Conservation (phyloP, 2,113 vertebrate genomes). For the Equus przewalskii region DNA sequence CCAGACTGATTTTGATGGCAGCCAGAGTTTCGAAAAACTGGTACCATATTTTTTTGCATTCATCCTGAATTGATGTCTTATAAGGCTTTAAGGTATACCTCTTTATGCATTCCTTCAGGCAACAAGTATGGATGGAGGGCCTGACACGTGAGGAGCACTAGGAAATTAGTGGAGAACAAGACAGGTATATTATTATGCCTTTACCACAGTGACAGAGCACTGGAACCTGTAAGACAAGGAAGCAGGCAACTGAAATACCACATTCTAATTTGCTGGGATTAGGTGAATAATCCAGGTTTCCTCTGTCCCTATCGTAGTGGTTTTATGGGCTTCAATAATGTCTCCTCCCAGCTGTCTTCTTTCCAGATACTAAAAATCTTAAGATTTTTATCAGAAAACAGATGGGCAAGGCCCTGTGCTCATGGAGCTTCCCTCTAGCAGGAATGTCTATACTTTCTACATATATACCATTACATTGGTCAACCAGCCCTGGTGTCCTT, state of each 20-base stretch:
- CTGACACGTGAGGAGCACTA: accelerated
- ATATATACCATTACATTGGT: neutral
- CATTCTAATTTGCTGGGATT: neutral
- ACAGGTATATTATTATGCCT: neutral
- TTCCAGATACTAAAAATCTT: slow-evolving; percentile 6
- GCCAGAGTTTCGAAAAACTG: neutral
- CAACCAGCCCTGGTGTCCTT: neutral
- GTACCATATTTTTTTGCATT: neutral
- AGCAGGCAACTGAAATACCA: neutral
- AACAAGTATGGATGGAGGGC: neutral
- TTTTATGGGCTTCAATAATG: neutral
- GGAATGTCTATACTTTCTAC: neutral
- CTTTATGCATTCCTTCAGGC: neutral
- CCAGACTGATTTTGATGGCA: neutral
- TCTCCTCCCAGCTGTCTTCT: neutral
- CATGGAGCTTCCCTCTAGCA: neutral
- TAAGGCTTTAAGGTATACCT: neutral
- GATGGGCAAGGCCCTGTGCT: neutral
- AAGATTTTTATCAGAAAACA: slow-evolving; percentile 1
- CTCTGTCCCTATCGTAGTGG: neutral
- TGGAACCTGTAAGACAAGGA: neutral
- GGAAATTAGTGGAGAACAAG: neutral
- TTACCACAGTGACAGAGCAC: neutral
- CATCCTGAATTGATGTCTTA: slow-evolving; percentile 1
- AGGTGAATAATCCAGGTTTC: neutral